Conservation (phyloP, 2,797 vertebrate species). For the Danio jaintianensis region DNA sequence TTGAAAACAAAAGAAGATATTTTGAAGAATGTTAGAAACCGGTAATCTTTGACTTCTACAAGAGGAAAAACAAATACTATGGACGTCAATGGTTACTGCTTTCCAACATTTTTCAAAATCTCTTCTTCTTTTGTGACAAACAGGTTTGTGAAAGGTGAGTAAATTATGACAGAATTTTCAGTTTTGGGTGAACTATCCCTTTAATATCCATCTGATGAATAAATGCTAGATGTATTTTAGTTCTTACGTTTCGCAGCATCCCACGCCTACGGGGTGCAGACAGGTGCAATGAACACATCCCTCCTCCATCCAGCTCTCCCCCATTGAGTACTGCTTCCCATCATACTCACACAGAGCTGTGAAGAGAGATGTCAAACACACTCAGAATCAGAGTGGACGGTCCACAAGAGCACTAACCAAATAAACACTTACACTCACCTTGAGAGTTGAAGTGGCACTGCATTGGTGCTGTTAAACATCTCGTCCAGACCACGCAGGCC, state of each 20-base stretch:
- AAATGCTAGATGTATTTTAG: background rate
- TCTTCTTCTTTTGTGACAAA: too few species aligned
- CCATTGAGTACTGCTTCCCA: constrained; percentile 83
- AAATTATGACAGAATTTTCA: too few species aligned
- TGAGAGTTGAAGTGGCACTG: constrained; percentile 81
- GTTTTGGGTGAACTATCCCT: too few species aligned
- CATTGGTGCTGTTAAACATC: constrained; percentile 69
- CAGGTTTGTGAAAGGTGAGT: too few species aligned
- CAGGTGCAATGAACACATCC: constrained; percentile 94
- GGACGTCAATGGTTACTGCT: too few species aligned
- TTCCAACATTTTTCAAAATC: too few species aligned
- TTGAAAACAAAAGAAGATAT: too few species aligned
- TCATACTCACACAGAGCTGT: constrained; percentile 85
- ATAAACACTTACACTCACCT: constrained; percentile 70
- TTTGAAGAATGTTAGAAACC: too few species aligned
- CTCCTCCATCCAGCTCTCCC: constrained; percentile 90
- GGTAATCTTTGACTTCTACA: too few species aligned
- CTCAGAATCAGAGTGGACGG: background rate
- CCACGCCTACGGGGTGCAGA: constrained; percentile 89
- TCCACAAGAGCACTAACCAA: background rate
- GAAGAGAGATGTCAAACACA: background rate
- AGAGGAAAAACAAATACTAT: too few species aligned
- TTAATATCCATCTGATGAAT: background rate
- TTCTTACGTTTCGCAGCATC: constrained; percentile 94
- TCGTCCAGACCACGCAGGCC: constrained; percentile 70